Conservation (phyloP, 2,888 invertebrate genomes). For the Diarsia rubi region DNA sequence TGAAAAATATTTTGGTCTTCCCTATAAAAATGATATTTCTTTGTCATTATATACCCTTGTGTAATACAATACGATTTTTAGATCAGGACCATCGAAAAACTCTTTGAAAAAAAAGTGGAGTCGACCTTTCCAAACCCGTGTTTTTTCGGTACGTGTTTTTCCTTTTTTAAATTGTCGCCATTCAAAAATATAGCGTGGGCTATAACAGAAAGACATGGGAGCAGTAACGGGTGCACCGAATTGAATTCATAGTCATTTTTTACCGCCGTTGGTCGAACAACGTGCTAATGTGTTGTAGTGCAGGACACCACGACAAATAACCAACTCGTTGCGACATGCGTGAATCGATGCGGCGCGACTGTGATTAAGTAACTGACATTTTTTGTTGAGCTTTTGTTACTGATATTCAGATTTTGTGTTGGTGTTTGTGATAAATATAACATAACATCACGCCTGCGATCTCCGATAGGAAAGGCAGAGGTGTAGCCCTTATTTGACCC, state of each 20-base stretch:
- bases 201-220: constrained; percentile 54
- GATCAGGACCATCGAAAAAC: constrained; percentile 6
- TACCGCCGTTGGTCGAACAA: constrained; percentile 48
- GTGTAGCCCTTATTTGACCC: no score
- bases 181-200: constrained; percentile 43
- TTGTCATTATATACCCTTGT: constrained; percentile 10
- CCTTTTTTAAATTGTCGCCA: constrained; percentile 9
- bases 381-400: constrained; percentile 1
- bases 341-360: constrained; percentile 22
- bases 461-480: no score
- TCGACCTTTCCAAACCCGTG: not conserved
- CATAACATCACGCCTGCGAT: no score
- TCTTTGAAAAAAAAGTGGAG: constrained; percentile 21
- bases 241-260: constrained; percentile 71
- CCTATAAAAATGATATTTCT: not conserved
- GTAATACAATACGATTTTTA: constrained; percentile 29
- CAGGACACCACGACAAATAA: constrained; percentile 47
- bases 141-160: not conserved
- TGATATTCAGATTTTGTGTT: not conserved
- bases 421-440: not conserved
- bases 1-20: not conserved
- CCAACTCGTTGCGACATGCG: constrained; percentile 40
- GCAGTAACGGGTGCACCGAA: constrained; percentile 68
- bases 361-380: constrained; percentile 33
- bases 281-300: constrained; percentile 59